phyloP scores from a whole-genome alignment of 2,113 vertebrate genomes.

The Arizona elegans region DNA sequence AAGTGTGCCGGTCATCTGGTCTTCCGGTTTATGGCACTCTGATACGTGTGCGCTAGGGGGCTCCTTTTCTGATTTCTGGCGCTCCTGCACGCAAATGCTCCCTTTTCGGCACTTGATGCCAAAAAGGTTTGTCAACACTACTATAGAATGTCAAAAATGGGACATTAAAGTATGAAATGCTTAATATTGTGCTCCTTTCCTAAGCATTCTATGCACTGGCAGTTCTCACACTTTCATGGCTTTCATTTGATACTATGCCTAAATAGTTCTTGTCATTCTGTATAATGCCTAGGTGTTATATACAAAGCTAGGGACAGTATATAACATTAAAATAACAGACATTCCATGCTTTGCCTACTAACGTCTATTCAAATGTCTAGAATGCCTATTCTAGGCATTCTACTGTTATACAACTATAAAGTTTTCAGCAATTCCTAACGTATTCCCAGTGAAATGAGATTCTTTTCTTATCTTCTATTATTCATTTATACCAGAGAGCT shows the following conservation, averaged over 20 bases:
- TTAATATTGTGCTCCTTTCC: background rate
- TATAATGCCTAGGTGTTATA: background rate
- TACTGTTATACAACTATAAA: background rate
- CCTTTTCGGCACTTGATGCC: no score
- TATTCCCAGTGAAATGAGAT: background rate
- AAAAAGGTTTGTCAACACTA: no score
- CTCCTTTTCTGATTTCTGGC: no score
- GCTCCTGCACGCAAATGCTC: no score
- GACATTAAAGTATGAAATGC: background rate
- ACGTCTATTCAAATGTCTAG: no score
- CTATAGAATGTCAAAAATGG: background rate
- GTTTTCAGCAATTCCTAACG: background rate
- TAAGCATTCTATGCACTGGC: background rate
- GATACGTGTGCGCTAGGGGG: no score
- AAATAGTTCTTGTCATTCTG: background rate
- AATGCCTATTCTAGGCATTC: background rate
- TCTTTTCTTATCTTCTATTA: background rate
- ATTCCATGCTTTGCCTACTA: background rate
- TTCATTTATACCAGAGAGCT: background rate
- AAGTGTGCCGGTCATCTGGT: no score
- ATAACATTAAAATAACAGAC: background rate
- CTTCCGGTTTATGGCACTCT: no score
- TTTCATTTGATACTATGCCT: background rate
- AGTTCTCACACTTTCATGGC: background rate
- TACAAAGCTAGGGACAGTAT: background rate